Evolutionary conservation across 1,140 invertebrate genomes (phyloP).

Genomic region (Thrips palmi): DNA sequence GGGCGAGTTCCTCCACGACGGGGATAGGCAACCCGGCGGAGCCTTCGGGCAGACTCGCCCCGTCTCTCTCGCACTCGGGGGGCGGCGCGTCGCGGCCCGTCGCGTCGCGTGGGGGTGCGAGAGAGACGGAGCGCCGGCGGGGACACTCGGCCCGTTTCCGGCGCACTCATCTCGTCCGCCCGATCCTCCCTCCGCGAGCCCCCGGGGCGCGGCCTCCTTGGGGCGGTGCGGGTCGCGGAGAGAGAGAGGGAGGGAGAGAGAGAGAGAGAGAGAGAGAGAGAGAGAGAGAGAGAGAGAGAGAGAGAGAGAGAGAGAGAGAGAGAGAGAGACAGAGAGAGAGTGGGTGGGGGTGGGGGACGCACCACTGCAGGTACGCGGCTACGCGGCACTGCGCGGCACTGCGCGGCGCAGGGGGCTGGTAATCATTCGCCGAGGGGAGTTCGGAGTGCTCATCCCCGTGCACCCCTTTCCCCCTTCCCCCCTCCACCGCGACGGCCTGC

Average conservation of each 20-base stretch:
- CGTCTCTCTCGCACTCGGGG: not conserved
- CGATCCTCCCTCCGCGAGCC: not conserved
- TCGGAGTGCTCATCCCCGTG: no score
- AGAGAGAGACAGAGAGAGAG: not conserved
- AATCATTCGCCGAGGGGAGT: no score
- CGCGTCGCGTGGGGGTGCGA: not conserved
- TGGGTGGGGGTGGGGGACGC: not conserved
- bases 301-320: not conserved
- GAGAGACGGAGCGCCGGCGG: not conserved
- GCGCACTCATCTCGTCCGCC: not conserved
- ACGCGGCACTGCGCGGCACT: no score
- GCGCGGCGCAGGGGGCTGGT: no score
- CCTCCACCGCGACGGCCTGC: no score
- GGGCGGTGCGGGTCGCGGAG: not conserved
- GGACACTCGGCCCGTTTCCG: not conserved
- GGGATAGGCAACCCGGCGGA: no score
- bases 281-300: constrained; percentile 1
- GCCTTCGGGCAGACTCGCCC: not conserved
- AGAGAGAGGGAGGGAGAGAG: not conserved
- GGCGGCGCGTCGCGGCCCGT: not conserved
- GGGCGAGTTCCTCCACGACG: no score
- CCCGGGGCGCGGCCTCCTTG: not conserved
- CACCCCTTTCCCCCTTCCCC: no score
- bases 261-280: not conserved
- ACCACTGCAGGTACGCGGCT: no score